These are phyloP conservation scores for Tadarida brasiliensis DNA, from an alignment of 2,797 vertebrate genomes.

Conservation along the genomic window DNA sequence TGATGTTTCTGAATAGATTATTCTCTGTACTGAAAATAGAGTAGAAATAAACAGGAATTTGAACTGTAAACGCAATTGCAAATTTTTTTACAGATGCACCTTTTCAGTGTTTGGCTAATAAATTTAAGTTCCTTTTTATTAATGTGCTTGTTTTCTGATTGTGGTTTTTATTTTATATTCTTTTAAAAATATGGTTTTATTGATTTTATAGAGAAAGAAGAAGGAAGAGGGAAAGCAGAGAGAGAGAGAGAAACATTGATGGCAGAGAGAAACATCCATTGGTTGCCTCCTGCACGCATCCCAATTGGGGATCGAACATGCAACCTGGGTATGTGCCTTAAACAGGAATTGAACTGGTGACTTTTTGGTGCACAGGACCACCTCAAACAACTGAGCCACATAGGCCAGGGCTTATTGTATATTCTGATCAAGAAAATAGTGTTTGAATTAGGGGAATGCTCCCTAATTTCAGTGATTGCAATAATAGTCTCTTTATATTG, in stretches of 20 bases:
- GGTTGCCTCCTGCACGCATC: no score
- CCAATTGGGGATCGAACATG: no score
- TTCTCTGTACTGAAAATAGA: slow-evolving; percentile 82
- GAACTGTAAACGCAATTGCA: slow-evolving; percentile 88
- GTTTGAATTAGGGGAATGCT: slow-evolving; percentile 39
- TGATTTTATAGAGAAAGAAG: no score
- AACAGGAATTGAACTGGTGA: no score
- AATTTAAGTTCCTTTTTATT: slow-evolving; percentile 83
- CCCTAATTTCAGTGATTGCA: slow-evolving; percentile 76
- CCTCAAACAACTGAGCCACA: no score
- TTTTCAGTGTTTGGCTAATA: slow-evolving; percentile 87
- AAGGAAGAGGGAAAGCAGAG: no score
- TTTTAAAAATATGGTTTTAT: no score
- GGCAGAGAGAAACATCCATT: no score
- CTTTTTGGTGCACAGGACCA: no score
- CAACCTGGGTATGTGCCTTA: no score
- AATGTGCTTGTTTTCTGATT: slow-evolving; percentile 85
- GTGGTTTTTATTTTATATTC: not conserved
- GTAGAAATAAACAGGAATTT: slow-evolving; percentile 85
- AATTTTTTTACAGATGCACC: slow-evolving; percentile 83
- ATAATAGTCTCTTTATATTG: slow-evolving; percentile 64
- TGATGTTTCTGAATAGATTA: slow-evolving; percentile 84
- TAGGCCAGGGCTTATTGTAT: slow-evolving; percentile 53
- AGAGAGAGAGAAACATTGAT: no score
- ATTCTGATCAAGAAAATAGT: slow-evolving; percentile 60